Evolutionary conservation across 2,888 invertebrate genomes (phyloP).

Genomic region (Pelosia muscerda): DNA sequence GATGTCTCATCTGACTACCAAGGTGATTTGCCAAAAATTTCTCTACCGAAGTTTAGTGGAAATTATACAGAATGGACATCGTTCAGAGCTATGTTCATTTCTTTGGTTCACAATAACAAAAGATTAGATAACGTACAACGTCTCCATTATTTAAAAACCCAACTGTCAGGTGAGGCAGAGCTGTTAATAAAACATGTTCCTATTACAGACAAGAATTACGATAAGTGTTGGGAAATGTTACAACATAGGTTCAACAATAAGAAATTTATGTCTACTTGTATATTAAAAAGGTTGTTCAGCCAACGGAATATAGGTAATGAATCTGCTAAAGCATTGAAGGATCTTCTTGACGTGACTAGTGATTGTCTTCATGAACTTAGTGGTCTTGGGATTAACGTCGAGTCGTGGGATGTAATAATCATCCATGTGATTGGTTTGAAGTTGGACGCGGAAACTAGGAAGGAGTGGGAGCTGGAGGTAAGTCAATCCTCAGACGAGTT

Average conservation of each 20-base stretch:
- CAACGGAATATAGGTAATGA: not conserved
- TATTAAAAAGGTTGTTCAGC: not conserved
- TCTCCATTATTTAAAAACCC: slow-evolving; percentile 6
- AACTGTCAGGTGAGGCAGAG: slow-evolving; percentile 11
- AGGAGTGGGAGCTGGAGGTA: slow-evolving; percentile 9
- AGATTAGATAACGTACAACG: slow-evolving; percentile 9
- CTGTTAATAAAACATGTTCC: not conserved
- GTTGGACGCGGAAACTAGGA: slow-evolving; percentile 8
- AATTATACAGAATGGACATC: slow-evolving; percentile 7
- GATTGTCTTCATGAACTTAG: slow-evolving; percentile 9
- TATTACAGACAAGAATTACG: not conserved
- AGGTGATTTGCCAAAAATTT: slow-evolving; percentile 11
- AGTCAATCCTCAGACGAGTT: not conserved
- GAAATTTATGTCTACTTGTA: slow-evolving; percentile 3
- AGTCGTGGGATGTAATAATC: slow-evolving; percentile 9
- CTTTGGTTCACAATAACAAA: slow-evolving; percentile 1
- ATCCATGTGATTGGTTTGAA: slow-evolving; percentile 6
- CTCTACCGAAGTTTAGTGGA: slow-evolving; percentile 6
- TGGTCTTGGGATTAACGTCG: slow-evolving; percentile 5
- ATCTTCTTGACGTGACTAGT: not conserved
- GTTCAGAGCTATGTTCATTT: not conserved
- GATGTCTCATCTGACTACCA: not conserved
- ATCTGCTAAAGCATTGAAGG: not conserved
- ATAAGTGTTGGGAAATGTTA: not conserved
- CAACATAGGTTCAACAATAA: slow-evolving; percentile 9